Evolutionary conservation across 2,888 invertebrate species (phyloP).

Genomic region (Rhagium mordax): DNA sequence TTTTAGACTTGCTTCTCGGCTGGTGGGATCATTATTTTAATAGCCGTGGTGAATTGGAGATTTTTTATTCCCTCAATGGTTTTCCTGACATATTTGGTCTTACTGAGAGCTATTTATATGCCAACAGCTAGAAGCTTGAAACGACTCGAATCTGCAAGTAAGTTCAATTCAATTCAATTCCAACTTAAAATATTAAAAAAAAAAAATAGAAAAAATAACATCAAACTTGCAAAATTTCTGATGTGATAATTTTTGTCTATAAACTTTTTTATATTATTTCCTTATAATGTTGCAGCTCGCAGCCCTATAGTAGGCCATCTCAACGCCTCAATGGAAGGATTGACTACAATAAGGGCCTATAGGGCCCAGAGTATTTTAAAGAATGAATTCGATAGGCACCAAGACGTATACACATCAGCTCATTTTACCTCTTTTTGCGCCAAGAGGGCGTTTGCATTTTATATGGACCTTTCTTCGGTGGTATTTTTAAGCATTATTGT

Average conservation of each 20-base stretch:
- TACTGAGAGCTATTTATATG: constrained; percentile 52
- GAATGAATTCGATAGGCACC: constrained; percentile 61
- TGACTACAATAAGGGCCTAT: constrained; percentile 66
- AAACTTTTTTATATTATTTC: background rate
- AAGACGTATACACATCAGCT: constrained; percentile 62
- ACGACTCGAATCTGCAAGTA: constrained; percentile 57
- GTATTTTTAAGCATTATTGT: constrained; percentile 57
- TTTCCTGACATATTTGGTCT: constrained; percentile 42
- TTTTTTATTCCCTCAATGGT: constrained; percentile 53
- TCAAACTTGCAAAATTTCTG: background rate
- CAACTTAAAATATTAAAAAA: too few species aligned
- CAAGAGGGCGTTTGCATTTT: constrained; percentile 69
- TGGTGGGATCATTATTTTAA: constrained; percentile 51
- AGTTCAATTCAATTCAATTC: too few species aligned
- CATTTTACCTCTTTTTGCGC: constrained; percentile 59
- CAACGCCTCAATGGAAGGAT: constrained; percentile 66
- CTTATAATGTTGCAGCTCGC: constrained; percentile 61
- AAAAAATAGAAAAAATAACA: too few species aligned
- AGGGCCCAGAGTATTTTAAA: constrained; percentile 63
- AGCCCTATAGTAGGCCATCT: constrained; percentile 66
- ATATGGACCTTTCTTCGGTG: constrained; percentile 61
- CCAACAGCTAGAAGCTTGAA: constrained; percentile 56
- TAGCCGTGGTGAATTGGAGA: constrained; percentile 73
- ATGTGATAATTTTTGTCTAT: background rate
- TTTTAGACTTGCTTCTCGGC: constrained; percentile 37